These are phyloP conservation scores for Callaeas wilsoni DNA, from an alignment of 2,113 vertebrate genomes.

Conservation along the genomic window DNA sequence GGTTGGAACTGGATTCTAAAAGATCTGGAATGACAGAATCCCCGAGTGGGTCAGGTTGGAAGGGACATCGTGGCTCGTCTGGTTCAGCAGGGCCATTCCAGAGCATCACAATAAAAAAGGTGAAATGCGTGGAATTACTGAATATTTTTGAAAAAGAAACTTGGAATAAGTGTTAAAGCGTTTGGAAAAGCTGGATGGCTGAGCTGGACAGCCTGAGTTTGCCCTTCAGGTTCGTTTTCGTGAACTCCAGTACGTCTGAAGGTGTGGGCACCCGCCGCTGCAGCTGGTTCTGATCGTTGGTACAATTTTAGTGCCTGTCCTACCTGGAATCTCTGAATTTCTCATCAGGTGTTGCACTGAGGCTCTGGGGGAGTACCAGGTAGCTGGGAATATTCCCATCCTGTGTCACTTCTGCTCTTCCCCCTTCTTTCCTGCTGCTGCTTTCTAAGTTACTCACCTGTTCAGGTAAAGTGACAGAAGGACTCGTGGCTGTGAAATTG, in stretches of 20 bases:
- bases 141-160: neutral
- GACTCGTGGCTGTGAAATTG: neutral
- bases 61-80: neutral
- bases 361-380: neutral
- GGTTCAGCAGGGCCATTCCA: neutral
- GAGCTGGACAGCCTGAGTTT: neutral
- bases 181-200: neutral
- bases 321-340: neutral
- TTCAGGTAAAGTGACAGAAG: neutral
- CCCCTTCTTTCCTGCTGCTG: neutral
- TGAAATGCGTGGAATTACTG: neutral
- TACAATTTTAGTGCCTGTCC: neutral
- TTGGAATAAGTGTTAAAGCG: neutral
- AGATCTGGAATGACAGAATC: neutral
- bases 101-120: neutral
- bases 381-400: neutral
- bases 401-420: neutral
- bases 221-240: neutral
- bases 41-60: neutral
- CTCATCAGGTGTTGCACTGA: too few relatives aligned
- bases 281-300: neutral
- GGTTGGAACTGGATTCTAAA: neutral
- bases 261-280: accelerated
- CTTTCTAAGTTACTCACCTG: neutral
- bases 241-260: accelerated